Conservation (phyloP, 1,140 invertebrate species). For the Rhopalosiphum padi region DNA sequence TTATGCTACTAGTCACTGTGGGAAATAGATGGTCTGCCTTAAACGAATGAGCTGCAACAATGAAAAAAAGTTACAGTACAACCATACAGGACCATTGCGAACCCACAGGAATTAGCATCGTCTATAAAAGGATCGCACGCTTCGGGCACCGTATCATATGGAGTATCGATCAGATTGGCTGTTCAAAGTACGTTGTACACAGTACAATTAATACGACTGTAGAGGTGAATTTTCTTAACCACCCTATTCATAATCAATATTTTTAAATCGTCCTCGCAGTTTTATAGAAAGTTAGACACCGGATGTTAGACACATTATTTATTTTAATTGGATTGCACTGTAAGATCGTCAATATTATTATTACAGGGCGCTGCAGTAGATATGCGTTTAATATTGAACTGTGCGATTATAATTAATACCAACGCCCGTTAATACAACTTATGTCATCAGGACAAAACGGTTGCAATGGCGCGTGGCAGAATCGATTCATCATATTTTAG, state of each 20-base stretch:
- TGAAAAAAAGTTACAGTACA: background rate
- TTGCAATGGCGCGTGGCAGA: background rate
- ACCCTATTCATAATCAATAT: background rate
- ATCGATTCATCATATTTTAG: background rate
- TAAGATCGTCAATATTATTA: background rate
- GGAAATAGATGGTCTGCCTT: background rate
- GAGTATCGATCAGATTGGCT: background rate
- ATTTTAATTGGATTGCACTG: background rate
- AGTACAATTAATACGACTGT: background rate
- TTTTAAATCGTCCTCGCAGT: background rate
- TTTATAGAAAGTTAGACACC: background rate
- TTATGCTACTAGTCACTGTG: background rate
- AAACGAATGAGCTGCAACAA: background rate
- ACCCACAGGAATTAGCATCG: background rate
- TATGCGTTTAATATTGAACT: background rate
- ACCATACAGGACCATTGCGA: background rate
- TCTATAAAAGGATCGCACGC: background rate
- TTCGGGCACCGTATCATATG: background rate
- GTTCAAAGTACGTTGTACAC: background rate
- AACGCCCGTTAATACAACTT: background rate
- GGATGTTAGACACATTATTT: background rate
- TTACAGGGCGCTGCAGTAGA: background rate
- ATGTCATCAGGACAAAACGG: background rate
- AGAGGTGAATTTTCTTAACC: background rate
- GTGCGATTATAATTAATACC: background rate